These are phyloP conservation scores for Tinea pellionella DNA, from an alignment of 2,888 invertebrate species.

Conservation along the genomic window DNA sequence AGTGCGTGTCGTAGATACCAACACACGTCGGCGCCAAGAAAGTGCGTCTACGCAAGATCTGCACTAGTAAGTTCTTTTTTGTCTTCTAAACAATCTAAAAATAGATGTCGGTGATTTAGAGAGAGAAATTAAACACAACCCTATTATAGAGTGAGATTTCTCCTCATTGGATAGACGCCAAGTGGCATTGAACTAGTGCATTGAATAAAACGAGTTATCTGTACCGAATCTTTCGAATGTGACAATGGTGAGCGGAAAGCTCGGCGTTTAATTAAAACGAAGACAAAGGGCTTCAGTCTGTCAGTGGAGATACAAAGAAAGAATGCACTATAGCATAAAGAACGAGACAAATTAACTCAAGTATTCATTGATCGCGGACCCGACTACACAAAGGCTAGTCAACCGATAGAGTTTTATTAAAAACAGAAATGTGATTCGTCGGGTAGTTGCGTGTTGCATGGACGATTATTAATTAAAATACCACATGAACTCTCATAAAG, in stretches of 20 bases:
- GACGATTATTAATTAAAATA: slow-evolving; percentile 18
- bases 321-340: slow-evolving; percentile 8
- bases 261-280: slow-evolving; percentile 13
- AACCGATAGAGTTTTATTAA: neutral
- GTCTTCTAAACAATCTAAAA: slow-evolving; percentile 3
- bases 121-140: slow-evolving; percentile 8
- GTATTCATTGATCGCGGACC: slow-evolving; percentile 5
- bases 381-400: slow-evolving; percentile 3
- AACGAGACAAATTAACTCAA: slow-evolving; percentile 12
- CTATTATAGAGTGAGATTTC: slow-evolving; percentile 14
- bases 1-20: neutral
- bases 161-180: slow-evolving; percentile 14
- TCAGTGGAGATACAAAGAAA: slow-evolving; percentile 8
- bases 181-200: slow-evolving; percentile 16
- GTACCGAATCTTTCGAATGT: slow-evolving; percentile 8
- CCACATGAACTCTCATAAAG: slow-evolving; percentile 16
- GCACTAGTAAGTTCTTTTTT: slow-evolving; percentile 8
- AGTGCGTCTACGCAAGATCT: slow-evolving; percentile 12
- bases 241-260: slow-evolving; percentile 12
- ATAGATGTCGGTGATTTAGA: slow-evolving; percentile 2
- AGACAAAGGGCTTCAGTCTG: neutral
- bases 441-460: slow-evolving; percentile 15
- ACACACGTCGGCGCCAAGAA: slow-evolving; percentile 14
- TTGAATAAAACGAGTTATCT: slow-evolving; percentile 11
- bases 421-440: neutral